These are phyloP conservation scores for Geophilus truncorum DNA, from an alignment of 2,888 invertebrate genomes.

Conservation along the genomic window DNA sequence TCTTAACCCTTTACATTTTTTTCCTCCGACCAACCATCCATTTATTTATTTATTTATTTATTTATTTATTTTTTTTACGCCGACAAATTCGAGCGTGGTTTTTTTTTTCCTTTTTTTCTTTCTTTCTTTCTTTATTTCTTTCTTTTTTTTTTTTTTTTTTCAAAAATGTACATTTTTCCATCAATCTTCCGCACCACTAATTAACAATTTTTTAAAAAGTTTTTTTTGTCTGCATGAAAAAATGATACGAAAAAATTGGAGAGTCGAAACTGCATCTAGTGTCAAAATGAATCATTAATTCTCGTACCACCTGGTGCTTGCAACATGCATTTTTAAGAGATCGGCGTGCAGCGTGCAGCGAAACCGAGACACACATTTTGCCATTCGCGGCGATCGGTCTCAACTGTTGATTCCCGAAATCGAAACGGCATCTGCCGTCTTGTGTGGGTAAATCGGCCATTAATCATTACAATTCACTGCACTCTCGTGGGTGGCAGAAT, in stretches of 20 bases:
- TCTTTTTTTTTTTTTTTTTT: not conserved
- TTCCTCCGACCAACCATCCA: too few relatives aligned
- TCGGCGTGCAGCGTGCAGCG: not conserved
- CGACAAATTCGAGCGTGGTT: not conserved
- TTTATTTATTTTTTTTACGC: not conserved
- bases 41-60: too few relatives aligned
- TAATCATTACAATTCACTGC: too few relatives aligned
- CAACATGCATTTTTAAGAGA: not conserved
- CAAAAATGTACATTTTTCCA: not conserved
- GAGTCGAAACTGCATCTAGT: not conserved
- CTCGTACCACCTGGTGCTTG: not conserved
- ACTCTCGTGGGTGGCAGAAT: too few relatives aligned
- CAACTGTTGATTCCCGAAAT: not conserved
- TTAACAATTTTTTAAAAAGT: not conserved
- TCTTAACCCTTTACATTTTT: conserved; percentile 2
- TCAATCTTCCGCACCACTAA: not conserved
- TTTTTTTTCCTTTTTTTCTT: not conserved
- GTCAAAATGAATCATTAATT: not conserved
- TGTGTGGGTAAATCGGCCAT: too few relatives aligned
- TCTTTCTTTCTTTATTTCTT: too few relatives aligned
- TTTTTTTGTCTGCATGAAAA: not conserved
- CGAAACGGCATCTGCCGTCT: too few relatives aligned
- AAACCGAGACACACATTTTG: too few relatives aligned
- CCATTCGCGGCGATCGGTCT: not conserved
- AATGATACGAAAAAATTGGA: not conserved